A percentile compares a stretch with the other conserved stretches of the same genome.
Conservation (phyloP, 2,113 vertebrate species). For the Myiozetetes cayanensis region DNA sequence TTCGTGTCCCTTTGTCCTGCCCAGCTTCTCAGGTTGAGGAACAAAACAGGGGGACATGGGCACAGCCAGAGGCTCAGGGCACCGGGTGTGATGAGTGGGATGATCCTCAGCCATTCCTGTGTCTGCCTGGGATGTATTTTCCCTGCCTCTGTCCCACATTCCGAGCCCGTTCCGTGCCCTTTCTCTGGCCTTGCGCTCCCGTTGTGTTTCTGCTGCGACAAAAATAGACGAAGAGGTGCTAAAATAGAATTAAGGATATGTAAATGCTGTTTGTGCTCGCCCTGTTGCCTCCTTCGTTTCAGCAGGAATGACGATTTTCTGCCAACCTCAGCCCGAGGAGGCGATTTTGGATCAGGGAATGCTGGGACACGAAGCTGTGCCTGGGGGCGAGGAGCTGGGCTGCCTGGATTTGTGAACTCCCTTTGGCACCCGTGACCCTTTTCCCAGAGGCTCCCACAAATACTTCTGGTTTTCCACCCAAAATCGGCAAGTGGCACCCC, state of each 20-base stretch:
- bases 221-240: slow-evolving; percentile 25
- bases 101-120: background rate
- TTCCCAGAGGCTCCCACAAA: background rate
- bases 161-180: background rate
- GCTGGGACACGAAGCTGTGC: fast-evolving
- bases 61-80: background rate
- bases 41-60: background rate
- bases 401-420: background rate
- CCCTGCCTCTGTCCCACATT: slow-evolving; percentile 27
- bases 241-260: slow-evolving; percentile 52
- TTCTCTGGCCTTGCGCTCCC: slow-evolving; percentile 35
- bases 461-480: background rate
- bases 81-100: fast-evolving
- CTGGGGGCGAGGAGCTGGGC: background rate
- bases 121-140: background rate
- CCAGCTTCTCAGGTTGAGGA: background rate
- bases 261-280: background rate
- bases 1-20: background rate
- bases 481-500: fast-evolving
- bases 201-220: background rate
- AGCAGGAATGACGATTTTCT: background rate
- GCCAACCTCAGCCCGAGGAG: background rate
- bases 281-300: background rate
- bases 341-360: background rate
- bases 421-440: fast-evolving